Evolutionary conservation across 2,888 invertebrate species (phyloP).

Genomic region (Drosophila suboccidentalis): DNA sequence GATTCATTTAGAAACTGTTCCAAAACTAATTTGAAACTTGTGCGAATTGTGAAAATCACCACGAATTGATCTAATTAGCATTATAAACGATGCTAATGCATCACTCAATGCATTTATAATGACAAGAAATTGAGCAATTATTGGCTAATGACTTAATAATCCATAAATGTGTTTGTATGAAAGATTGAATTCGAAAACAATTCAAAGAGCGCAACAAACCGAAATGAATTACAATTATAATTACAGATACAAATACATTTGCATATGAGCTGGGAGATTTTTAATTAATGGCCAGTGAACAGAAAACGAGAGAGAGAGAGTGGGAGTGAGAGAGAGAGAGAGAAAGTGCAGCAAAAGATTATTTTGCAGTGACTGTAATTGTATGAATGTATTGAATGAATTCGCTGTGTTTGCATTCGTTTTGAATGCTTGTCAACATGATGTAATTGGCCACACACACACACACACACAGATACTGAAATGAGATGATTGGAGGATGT

Average conservation of each 20-base stretch:
- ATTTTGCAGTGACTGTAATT: slow-evolving; percentile 3
- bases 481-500: slow-evolving; percentile 34
- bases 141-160: slow-evolving; percentile 12
- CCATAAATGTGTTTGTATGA: slow-evolving; percentile 8
- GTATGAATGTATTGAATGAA: slow-evolving; percentile 2
- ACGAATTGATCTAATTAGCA: background rate
- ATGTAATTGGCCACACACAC: slow-evolving; percentile 38
- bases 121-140: slow-evolving; percentile 12
- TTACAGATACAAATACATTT: background rate
- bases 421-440: slow-evolving; percentile 41
- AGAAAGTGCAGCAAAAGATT: slow-evolving; percentile 3
- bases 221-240: slow-evolving; percentile 12
- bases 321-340: too few relatives aligned
- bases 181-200: background rate
- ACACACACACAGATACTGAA: slow-evolving; percentile 1
- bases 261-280: slow-evolving; percentile 17
- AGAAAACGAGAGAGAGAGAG: background rate
- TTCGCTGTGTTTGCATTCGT: slow-evolving; percentile 3
- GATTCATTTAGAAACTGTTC: background rate
- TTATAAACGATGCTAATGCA: background rate
- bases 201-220: background rate
- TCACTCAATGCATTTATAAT: slow-evolving; percentile 3
- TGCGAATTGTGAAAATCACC: background rate
- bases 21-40: background rate
- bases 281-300: slow-evolving; percentile 27